Percentiles rank a stretch among this genome's conserved stretches.
phyloP scores from a whole-genome alignment of 2,888 invertebrate species.

The Sthenelais limicola region DNA sequence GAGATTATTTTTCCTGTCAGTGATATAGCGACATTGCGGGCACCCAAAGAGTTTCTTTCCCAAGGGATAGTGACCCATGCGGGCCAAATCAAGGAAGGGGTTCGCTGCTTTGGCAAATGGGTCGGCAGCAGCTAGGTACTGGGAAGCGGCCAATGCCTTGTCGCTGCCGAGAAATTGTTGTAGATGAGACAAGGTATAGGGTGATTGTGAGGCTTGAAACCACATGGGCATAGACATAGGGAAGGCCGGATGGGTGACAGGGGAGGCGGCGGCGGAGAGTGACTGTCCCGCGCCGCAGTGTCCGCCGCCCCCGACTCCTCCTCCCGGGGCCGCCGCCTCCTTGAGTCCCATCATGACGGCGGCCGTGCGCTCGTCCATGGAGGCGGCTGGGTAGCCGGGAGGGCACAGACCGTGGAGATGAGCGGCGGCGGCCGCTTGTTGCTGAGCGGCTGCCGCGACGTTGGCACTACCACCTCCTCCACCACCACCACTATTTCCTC shows the following conservation, averaged over 20 bases:
- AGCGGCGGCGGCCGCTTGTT: slow-evolving; percentile 3
- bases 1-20: slow-evolving; percentile 71
- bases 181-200: slow-evolving; percentile 30
- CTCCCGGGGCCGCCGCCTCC: background rate
- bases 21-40: slow-evolving; percentile 67
- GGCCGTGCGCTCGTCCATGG: slow-evolving; percentile 31
- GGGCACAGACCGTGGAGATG: slow-evolving; percentile 28
- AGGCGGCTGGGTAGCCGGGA: slow-evolving; percentile 21
- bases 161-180: slow-evolving; percentile 30
- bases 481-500: slow-evolving; percentile 10
- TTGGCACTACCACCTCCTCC: background rate
- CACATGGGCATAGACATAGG: slow-evolving; percentile 41
- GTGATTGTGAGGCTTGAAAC: slow-evolving; percentile 23
- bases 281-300: background rate
- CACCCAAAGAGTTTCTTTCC: slow-evolving; percentile 59
- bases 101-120: slow-evolving; percentile 36
- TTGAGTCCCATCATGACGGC: slow-evolving; percentile 32
- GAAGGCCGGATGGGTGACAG: slow-evolving; percentile 39
- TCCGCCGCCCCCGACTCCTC: background rate
- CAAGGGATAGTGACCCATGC: slow-evolving; percentile 43
- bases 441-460: background rate
- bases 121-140: slow-evolving; percentile 37
- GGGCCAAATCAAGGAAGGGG: slow-evolving; percentile 36
- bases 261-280: background rate
- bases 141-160: slow-evolving; percentile 32